phyloP scores from a whole-genome alignment of 1,140 invertebrate genomes.

The Macrobrachium nipponense region DNA sequence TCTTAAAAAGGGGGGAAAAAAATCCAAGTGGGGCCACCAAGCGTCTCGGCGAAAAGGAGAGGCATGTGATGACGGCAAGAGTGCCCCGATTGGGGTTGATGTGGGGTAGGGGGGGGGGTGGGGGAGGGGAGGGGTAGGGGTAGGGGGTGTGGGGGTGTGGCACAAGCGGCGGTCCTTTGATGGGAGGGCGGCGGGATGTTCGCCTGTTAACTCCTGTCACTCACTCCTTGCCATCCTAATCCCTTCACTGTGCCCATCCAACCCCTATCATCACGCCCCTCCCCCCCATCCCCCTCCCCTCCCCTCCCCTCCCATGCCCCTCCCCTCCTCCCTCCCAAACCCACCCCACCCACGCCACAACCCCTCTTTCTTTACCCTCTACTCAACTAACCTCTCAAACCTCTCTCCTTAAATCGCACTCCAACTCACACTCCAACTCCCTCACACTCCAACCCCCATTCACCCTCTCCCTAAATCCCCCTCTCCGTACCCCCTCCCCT shows the following conservation, averaged over 20 bases:
- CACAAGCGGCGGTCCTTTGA: constrained; percentile 24
- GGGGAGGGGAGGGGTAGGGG: neutral
- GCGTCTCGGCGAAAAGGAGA: too few relatives aligned
- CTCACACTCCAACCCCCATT: neutral
- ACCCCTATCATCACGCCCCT: neutral
- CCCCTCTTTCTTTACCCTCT: neutral
- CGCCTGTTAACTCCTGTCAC: constrained; percentile 51
- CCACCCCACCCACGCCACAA: too few relatives aligned
- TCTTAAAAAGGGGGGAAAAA: neutral
- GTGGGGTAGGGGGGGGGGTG: neutral
- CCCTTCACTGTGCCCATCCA: neutral
- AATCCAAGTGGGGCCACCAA: too few relatives aligned
- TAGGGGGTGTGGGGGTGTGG: neutral
- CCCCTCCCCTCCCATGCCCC: constrained; percentile 13
- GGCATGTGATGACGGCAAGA: neutral
- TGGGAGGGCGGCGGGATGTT: constrained; percentile 36
- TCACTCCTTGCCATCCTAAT: constrained; percentile 12
- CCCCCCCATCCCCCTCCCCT: constrained; percentile 1
- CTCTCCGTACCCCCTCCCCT: neutral
- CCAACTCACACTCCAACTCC: neutral
- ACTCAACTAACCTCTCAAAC: neutral
- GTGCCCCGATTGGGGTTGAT: neutral
- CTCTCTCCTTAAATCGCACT: neutral
- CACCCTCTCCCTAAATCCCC: neutral
- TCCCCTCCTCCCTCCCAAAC: neutral